Base-by-base conservation (phyloP, 2,113 vertebrate species). In the Pedionomus torquatus region DNA sequence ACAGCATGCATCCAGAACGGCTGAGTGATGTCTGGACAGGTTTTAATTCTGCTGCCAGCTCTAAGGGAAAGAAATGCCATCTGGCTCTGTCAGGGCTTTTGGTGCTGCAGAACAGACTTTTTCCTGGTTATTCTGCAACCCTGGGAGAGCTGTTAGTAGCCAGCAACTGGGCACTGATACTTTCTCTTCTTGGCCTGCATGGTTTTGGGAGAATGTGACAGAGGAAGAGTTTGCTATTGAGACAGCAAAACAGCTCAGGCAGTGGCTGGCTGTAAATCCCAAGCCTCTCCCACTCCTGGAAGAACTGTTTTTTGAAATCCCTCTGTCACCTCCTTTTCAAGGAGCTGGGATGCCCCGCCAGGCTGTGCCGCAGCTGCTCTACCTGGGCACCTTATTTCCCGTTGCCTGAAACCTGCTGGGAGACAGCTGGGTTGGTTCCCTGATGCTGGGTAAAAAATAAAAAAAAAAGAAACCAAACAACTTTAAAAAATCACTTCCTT, bases 341-440 rank as follows among this genome's bases (percentile, higher is more conserved):
- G 51, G n/a, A 58, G 37, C 41, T 0, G 0, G 25, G 14, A 11
- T 72, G 37, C 14, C 20, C 28, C 0, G 0, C 31, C 0, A 1
- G 23, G 68, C 58, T 3, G 3, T 26, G 28, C 43, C 1, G 4
- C 33, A 43, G 61, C 39, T 5, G 2, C 64, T 43, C 41, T 39
- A 12, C 39, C 35, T 61, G 48, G 20, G 31, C 35, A 61, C 17
- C 57, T 55, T 69, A 37, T 71, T 84, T 90, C 23, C 18, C 2
- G 3, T 61, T 5, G 1, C 39, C 63, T 72, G 66, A 86, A 90
- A 60, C 48, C 33, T 82, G 33, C 52, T 75, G 55, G 46, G 46
- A 87, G 84, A 83, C 43, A 46, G 37, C n/a, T 81, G 43, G 30
- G 28, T 72, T 76, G 33, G 52, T 88, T 88, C 30, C 7, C 23